Base-by-base conservation (phyloP, 2,888 invertebrate genomes). In the Cyclophora punctaria region DNA sequence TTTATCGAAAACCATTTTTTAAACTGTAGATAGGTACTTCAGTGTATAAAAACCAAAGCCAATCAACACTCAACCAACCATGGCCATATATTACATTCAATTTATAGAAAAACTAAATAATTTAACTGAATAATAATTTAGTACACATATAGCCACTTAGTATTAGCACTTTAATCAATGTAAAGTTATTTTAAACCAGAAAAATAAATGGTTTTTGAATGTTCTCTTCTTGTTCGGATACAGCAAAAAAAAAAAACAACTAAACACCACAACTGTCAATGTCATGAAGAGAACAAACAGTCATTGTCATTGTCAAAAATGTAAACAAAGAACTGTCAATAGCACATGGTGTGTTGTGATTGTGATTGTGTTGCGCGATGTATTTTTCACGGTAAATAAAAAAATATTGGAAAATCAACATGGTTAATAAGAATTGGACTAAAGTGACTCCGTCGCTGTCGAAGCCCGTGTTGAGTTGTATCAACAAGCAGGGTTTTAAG, bases 401-500 rank as follows among this genome's bases (percentile, higher is more conserved):
- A 4, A 37, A 37, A 5, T 37, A 20, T 4, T 37, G 5, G 5
- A 37, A 37, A 37, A 37, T 73, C 58, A 60, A 5, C 37, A 89
- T 88, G 88, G 85, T 81, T 43, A 81, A 76, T 49, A 89, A 85
- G 69, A 71, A 79, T 46, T 89, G 89, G 89, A 58, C 62, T 3
- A 80, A 80, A 65, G 73, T 88, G 7, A 67, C 63, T 37, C 89
- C 89, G 6, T 69, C 80, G 2, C 66, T 92, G 44, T 90, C 90
- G 0, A 61, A 73, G 57, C 82, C 90, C 0, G 84, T 91, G 33
- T 62, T 91, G 43, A 82, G 78, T 50, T 89, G 89, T 34, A 81
- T 92, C n/a, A 67, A 78, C 7, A 78, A 82, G 54, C 89, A 91
- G 57, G 83, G 87, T 43, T 92, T 91, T 52, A 64, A 75, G 34